A percentile compares a stretch with the other conserved stretches of the same genome.
These are phyloP conservation scores for Caenorhabditis sulstoni DNA, from an alignment of 2,888 invertebrate species.

Conservation along the genomic window DNA sequence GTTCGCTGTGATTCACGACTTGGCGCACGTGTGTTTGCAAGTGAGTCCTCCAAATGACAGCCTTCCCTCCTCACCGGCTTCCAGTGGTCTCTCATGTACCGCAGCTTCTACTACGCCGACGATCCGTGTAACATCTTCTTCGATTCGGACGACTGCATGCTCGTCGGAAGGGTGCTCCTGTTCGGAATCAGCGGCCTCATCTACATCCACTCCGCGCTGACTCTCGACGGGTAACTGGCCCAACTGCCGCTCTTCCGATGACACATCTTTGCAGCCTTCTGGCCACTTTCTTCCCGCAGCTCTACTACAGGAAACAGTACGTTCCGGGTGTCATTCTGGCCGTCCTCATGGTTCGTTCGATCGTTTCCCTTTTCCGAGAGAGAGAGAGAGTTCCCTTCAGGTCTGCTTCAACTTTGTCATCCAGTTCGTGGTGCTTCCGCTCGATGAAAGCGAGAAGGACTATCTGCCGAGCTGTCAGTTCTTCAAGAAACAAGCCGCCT, in stretches of 20 bases:
- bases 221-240: constrained; percentile 28
- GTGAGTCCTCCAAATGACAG: constrained; percentile 1
- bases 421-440: constrained; percentile 25
- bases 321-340: constrained; percentile 19
- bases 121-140: constrained; percentile 46
- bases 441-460: constrained; percentile 1
- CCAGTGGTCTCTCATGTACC: constrained; percentile 47
- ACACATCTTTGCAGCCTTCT: constrained; percentile 20
- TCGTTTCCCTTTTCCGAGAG: neutral
- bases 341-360: constrained; percentile 18
- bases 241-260: too few relatives aligned
- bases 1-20: constrained; percentile 51
- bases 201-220: constrained; percentile 40
- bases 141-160: constrained; percentile 21
- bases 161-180: neutral
- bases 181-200: constrained; percentile 43
- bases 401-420: constrained; percentile 20
- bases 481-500: constrained; percentile 28
- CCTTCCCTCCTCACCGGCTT: neutral
- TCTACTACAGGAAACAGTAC: constrained; percentile 19
- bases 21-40: constrained; percentile 40
- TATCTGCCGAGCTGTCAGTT: constrained; percentile 49
- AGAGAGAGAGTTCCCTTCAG: constrained; percentile 5
- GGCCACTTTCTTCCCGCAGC: constrained; percentile 20
- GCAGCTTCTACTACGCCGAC: constrained; percentile 49